These are phyloP conservation scores for Phrynocephalus vlangalii DNA, from an alignment of 2,797 vertebrate species.

Conservation along the genomic window DNA sequence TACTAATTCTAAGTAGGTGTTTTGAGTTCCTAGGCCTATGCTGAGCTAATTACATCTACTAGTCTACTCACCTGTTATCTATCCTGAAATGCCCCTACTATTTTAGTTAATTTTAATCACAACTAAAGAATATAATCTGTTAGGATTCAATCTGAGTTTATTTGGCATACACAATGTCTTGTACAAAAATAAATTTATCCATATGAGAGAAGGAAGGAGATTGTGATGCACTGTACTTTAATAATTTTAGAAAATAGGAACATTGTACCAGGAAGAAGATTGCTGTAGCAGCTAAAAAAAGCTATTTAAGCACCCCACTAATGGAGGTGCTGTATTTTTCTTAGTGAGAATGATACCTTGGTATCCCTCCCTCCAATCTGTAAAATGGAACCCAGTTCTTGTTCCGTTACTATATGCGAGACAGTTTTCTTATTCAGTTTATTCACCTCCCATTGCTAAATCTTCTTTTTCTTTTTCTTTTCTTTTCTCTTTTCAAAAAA, in stretches of 20 bases:
- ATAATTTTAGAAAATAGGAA: constrained; percentile 54
- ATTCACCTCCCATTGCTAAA: constrained; percentile 41
- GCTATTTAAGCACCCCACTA: constrained; percentile 26
- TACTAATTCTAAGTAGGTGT: background rate
- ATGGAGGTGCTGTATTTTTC: constrained; percentile 8
- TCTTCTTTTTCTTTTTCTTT: constrained; percentile 11
- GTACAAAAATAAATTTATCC: constrained; percentile 72
- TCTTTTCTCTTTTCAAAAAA: constrained; percentile 36
- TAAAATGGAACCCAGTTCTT: constrained; percentile 27
- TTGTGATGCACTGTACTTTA: constrained; percentile 50
- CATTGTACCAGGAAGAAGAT: constrained; percentile 36
- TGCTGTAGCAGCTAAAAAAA: constrained; percentile 37
- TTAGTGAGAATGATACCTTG: constrained; percentile 53
- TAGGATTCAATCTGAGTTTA: constrained; percentile 47
- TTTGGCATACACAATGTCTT: constrained; percentile 64
- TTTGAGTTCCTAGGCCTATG: background rate
- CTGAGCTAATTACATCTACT: background rate
- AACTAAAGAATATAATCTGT: constrained; percentile 45
- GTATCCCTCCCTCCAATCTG: background rate
- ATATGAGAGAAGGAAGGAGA: background rate
- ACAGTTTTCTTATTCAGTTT: constrained; percentile 38
- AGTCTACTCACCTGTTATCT: constrained; percentile 36
- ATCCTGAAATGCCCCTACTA: background rate
- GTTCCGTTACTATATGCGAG: constrained; percentile 36
- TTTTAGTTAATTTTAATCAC: background rate